A percentile compares a stretch with the other conserved stretches of the same genome.
phyloP scores from a whole-genome alignment of 2,113 vertebrate genomes.

The Nerophis ophidion region DNA sequence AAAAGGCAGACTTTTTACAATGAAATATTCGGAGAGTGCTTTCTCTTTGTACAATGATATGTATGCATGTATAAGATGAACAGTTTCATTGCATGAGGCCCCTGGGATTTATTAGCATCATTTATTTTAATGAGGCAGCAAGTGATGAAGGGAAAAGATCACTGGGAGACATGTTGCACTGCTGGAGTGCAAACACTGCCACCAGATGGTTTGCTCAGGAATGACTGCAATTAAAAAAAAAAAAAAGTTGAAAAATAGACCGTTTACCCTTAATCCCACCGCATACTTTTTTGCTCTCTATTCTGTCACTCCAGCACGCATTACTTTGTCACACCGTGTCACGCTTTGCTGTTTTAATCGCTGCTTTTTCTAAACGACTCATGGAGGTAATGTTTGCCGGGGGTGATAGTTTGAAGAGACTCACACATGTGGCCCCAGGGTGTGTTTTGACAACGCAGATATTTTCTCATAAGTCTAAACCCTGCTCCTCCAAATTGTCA shows the following conservation, averaged over 20 bases:
- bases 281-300: not conserved
- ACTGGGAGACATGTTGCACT: conserved; percentile 48
- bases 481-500: not conserved
- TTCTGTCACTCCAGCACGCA: not conserved
- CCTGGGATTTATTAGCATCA: conserved; percentile 63
- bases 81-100: conserved; percentile 48
- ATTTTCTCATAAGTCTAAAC: not conserved
- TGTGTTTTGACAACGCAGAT: conserved; percentile 1
- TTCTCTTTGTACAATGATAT: conserved; percentile 39
- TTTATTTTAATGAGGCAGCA: conserved; percentile 66
- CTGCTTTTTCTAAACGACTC: not conserved
- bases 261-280: conserved; percentile 4
- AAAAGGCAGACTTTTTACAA: conserved; percentile 35
- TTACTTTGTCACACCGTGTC: not conserved
- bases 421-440: not conserved
- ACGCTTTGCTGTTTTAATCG: not conserved
- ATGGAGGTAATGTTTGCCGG: not conserved
- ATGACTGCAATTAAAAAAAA: conserved; percentile 49
- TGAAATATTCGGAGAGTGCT: conserved; percentile 38
- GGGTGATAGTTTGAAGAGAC: not conserved
- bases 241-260: conserved; percentile 40
- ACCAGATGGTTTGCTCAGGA: conserved; percentile 56
- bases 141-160: conserved; percentile 59
- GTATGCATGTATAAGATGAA: conserved; percentile 50
- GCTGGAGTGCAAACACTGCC: conserved; percentile 55